Percentiles rank a stretch among this genome's conserved stretches.
These are phyloP conservation scores for Phodopus roborovskii DNA, from an alignment of 2,113 vertebrate species.

Conservation along the genomic window DNA sequence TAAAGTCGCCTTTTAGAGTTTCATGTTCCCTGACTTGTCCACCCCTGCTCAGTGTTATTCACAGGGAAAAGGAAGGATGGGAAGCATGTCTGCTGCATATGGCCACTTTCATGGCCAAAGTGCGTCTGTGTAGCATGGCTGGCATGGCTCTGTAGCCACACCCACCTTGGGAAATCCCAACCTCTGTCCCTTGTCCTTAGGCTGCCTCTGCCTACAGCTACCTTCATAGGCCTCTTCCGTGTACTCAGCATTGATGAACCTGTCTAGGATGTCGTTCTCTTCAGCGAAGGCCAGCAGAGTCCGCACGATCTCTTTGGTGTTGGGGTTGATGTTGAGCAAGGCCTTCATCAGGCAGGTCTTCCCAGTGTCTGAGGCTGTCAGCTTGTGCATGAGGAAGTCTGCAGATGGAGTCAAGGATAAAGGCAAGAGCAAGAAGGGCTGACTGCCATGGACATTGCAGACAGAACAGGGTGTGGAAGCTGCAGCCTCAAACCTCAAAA, in stretches of 20 bases:
- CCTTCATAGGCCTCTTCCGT: conserved; percentile 90
- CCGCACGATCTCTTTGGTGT: conserved; percentile 84
- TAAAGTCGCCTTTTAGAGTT: not conserved
- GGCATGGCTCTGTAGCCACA: too few species aligned
- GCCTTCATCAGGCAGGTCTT: conserved; percentile 92
- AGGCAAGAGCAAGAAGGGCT: fast-evolving
- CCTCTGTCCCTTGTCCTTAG: not conserved
- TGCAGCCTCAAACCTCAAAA: not conserved
- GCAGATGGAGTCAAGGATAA: not conserved
- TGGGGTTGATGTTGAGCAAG: conserved; percentile 88
- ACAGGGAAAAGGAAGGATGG: not conserved
- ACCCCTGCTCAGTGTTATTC: not conserved
- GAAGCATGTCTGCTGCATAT: not conserved
- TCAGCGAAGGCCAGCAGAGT: conserved; percentile 86
- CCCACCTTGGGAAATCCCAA: not conserved
- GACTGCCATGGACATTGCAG: not conserved
- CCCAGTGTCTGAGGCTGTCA: conserved; percentile 87
- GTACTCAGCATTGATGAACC: conserved; percentile 88
- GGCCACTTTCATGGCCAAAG: not conserved
- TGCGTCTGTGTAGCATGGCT: not conserved
- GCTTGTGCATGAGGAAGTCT: conserved; percentile 90
- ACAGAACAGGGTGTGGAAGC: not conserved
- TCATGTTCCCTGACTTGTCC: not conserved
- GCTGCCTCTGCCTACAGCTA: conserved; percentile 53
- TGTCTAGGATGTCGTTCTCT: conserved; percentile 86